Evolutionary conservation across 2,888 invertebrate genomes (phyloP), one percentile per base, ranked within the genome.

Genomic region (Noctuana brunneofusca): DNA sequence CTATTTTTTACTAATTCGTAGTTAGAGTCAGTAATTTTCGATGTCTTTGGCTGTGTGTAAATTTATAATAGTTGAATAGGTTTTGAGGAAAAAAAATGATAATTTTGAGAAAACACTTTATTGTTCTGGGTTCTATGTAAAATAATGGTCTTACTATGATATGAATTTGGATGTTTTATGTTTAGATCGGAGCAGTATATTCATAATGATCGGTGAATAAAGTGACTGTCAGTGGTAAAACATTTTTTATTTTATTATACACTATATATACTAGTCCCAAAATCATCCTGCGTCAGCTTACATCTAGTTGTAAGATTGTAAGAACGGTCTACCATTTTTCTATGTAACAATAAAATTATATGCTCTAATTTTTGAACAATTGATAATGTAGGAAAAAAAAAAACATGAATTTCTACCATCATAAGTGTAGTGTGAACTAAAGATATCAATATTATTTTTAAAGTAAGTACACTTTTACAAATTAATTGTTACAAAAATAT

Each of bases 11-110:
- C 69, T 69, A 81, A 79, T 80, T 81, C 73, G 84, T 89, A 87
- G 81, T 84, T 87, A 86, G 84, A 87, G 82, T 84, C 71, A 80
- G 79, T 81, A 85, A 85, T 84, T 86, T 87, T 87, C 76, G 85
- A 87, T 89, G 88, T 89, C 81, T 89, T 89, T 87, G 91, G 90
- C 91, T 91, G 90, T 91, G 90, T 90, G 85, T 87, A 87, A 84
- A 85, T 83, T 84, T 82, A 84, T 87, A 84, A 80, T 83, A 86
- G 81, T 78, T 69, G 76, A 76, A 76, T 79, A 75, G 77, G 78
- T 76, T 75, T 78, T 73, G 81, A 79, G 69, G 73, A 74, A 76
- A 78, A 78, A 80, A 78, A 81, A 75, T 69, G 71, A 82, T 88
- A 87, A 88, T 91, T 90, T 90, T 88, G 88, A 89, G 86, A 89